Conservation (phyloP, 2,888 invertebrate species). For the Pyrrhosoma nymphula region DNA sequence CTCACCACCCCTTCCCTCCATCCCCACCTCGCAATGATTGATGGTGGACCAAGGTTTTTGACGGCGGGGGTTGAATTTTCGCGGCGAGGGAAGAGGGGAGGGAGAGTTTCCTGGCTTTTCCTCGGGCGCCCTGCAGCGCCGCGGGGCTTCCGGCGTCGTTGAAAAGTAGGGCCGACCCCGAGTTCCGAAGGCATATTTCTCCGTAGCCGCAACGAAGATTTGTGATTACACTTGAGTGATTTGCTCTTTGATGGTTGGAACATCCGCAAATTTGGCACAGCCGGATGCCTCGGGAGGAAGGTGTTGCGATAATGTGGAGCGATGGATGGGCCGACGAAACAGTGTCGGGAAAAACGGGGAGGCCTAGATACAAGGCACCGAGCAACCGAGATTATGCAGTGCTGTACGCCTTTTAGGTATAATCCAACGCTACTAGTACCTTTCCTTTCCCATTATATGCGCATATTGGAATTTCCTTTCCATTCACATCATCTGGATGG, state of each 20-base stretch:
- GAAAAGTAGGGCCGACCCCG: neutral
- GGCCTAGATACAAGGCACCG: neutral
- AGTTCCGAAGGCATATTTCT: neutral
- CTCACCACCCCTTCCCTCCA: neutral
- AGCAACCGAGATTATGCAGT: neutral
- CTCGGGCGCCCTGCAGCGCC: neutral
- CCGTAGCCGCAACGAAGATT: neutral
- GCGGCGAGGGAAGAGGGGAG: neutral
- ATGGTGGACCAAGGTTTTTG: neutral
- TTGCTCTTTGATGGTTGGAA: conserved; percentile 21
- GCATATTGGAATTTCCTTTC: neutral
- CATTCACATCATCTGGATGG: neutral
- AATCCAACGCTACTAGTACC: neutral
- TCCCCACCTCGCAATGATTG: neutral
- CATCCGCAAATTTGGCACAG: conserved; percentile 22
- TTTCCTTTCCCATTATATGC: neutral
- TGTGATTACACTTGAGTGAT: conserved; percentile 5
- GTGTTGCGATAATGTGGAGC: conserved; percentile 22
- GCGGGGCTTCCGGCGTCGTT: neutral
- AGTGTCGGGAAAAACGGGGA: neutral
- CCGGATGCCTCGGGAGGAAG: neutral
- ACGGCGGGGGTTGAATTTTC: neutral
- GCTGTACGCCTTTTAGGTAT: neutral
- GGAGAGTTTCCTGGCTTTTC: neutral
- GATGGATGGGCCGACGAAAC: neutral